Evolutionary conservation across 2,888 invertebrate species (phyloP), one percentile per base, ranked within the genome.

Genomic region (Pollenia labialis): DNA sequence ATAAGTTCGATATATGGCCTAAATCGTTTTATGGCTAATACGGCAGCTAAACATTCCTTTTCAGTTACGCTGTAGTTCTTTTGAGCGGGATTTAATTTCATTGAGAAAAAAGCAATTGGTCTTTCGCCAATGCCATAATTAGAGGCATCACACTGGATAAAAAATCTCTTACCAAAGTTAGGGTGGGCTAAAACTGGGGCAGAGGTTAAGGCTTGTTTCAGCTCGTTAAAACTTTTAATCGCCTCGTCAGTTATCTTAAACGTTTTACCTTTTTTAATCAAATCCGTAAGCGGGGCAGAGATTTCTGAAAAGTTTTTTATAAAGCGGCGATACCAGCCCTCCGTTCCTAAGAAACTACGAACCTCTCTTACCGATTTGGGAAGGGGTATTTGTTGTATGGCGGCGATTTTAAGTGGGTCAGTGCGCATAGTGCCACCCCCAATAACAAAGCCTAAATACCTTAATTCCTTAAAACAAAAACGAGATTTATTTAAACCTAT

Each of bases 401-500:
- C 88, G 4, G 40, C 42, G 0, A 88, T 64, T 16, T 88, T 88
- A 0, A 71, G 81, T 0, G 84, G 74, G 18, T 88, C 85, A 0
- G 87, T 84, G 44, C 56, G 79, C 2, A 88, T 14, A 10, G 32
- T 42, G 0, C 84, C 88, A 6, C 77, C 74, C 0, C 77, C 77
- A 2, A 85, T 50, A 7, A 87, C 71, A 32, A 86, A 88, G 2
- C 85, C 84, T 10, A 88, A 16, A 52, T 89, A 84, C 12, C 60
- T 77, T 7, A 88, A 50, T 40, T 88, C 87, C 18, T 42, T 79
- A 32, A 87, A 87, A 58, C 85, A 88, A n/a, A 88, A 85, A n/a
- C 46, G 66, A 0, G 81, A 85, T 32, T 85, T 85, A 46, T 56
- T 48, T 7, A 81, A 14, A 40, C 50, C 85, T 16, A 88, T 85